Evolutionary conservation across 2,113 vertebrate genomes (phyloP).

Genomic region (Rhabdomys dilectus): DNA sequence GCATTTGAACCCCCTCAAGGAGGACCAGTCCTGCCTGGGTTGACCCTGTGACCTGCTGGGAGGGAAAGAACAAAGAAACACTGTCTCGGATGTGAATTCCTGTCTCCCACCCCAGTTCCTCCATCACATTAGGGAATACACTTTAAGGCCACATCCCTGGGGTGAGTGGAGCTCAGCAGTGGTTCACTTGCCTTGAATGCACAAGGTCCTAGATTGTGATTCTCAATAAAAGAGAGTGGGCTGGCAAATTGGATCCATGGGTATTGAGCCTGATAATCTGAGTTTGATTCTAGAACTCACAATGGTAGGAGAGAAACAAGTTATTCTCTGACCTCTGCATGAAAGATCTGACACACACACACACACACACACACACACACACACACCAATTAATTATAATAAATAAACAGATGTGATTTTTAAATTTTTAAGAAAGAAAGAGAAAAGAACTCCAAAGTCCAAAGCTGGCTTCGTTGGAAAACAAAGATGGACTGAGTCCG

Average conservation of each 20-base stretch:
- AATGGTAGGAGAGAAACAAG: neutral
- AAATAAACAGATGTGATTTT: neutral
- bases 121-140: neutral
- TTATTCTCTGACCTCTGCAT: neutral
- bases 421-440: neutral
- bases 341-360: neutral
- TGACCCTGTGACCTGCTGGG: neutral
- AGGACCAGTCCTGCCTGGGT: neutral
- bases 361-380: neutral
- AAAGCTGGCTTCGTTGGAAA: neutral
- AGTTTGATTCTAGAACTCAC: neutral
- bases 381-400: neutral
- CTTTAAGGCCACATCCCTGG: neutral
- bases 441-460: neutral
- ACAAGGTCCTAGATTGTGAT: neutral
- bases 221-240: neutral
- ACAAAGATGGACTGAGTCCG: neutral
- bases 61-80: neutral
- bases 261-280: too few relatives aligned
- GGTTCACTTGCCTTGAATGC: neutral
- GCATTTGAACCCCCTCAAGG: neutral
- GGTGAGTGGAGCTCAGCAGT: neutral
- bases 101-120: neutral
- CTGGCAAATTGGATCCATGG: neutral
- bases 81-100: neutral